Conservation (phyloP, 1,140 invertebrate species). For the Zaprionus camerounensis region DNA sequence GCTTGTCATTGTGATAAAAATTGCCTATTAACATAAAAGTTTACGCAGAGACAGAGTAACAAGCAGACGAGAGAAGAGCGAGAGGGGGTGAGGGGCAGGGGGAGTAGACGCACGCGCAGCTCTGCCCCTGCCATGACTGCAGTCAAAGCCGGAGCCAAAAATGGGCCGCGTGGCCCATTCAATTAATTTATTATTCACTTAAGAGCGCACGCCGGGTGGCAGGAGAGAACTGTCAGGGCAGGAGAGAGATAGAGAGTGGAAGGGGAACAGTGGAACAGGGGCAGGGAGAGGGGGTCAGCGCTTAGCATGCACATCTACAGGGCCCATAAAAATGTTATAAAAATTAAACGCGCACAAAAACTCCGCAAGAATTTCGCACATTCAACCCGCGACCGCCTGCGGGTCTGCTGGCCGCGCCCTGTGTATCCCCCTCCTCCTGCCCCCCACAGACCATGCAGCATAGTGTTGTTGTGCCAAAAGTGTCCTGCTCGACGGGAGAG, state of each 20-base stretch:
- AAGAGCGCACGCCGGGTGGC: constrained; percentile 54
- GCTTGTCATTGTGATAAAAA: constrained; percentile 41
- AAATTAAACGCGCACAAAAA: constrained; percentile 68
- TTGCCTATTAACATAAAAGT: constrained; percentile 68
- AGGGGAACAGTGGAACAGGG: neutral
- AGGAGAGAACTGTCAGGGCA: constrained; percentile 4
- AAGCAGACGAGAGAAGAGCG: neutral
- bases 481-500: constrained; percentile 51
- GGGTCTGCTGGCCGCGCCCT: constrained; percentile 29
- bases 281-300: neutral
- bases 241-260: no score
- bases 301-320: constrained; percentile 53
- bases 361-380: constrained; percentile 65
- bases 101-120: constrained; percentile 7
- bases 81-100: neutral
- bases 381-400: constrained; percentile 28
- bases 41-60: constrained; percentile 24
- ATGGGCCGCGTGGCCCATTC: constrained; percentile 72
- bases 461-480: constrained; percentile 64
- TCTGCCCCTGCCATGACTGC: neutral
- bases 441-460: constrained; percentile 1
- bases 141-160: constrained; percentile 42
- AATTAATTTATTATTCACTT: constrained; percentile 83
- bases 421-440: neutral
- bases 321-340: constrained; percentile 78